Evolutionary conservation across 2,113 vertebrate genomes (phyloP).

Genomic region (Antidorcas marsupialis): DNA sequence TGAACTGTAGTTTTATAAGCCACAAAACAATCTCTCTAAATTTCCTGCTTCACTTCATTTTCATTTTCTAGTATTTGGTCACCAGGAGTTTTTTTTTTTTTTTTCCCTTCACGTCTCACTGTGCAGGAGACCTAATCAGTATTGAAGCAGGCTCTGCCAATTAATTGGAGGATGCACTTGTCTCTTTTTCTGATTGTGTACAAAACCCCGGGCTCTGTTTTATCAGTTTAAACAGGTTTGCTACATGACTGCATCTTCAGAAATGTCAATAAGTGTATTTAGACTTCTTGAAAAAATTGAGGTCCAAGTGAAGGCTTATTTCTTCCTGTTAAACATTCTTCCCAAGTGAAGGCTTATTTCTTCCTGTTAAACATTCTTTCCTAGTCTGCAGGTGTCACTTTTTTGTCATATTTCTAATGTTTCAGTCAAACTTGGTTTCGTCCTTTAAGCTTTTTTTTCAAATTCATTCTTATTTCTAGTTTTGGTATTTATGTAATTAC

Average conservation of each 20-base stretch:
- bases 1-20: slow-evolving; percentile 42
- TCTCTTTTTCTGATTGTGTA: slow-evolving; percentile 45
- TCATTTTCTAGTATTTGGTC: slow-evolving; percentile 59
- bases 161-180: slow-evolving; percentile 66
- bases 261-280: slow-evolving; percentile 61
- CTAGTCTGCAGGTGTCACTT: neutral
- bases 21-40: slow-evolving; percentile 39
- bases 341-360: slow-evolving; percentile 45
- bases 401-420: neutral
- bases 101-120: slow-evolving; percentile 46
- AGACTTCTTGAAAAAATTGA: slow-evolving; percentile 36
- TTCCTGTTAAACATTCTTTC: slow-evolving; percentile 41
- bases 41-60: slow-evolving; percentile 60
- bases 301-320: slow-evolving; percentile 42
- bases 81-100: neutral
- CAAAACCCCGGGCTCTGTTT: slow-evolving; percentile 63
- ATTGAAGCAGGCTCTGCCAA: slow-evolving; percentile 47
- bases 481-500: slow-evolving; percentile 44
- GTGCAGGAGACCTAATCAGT: slow-evolving; percentile 71
- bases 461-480: neutral
- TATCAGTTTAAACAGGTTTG: slow-evolving; percentile 72
- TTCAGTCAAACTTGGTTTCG: slow-evolving; percentile 29
- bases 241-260: slow-evolving; percentile 50
- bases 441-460: neutral
- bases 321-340: slow-evolving; percentile 17